Evolutionary conservation across 2,797 vertebrate genomes (phyloP), one percentile per base, ranked within the genome.

Genomic region (Enteromius thamalakanensis): DNA sequence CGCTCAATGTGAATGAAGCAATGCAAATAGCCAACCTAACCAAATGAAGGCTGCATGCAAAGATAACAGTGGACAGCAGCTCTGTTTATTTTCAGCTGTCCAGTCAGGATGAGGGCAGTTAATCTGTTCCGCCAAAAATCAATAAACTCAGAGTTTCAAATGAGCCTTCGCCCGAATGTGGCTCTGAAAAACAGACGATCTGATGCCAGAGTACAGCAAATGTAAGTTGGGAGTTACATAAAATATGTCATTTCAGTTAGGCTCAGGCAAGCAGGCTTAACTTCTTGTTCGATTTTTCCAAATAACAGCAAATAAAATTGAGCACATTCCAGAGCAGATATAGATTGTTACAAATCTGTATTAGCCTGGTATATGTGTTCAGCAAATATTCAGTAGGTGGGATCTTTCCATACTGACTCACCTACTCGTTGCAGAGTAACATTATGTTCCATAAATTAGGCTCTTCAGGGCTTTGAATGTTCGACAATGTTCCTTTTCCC

Each of bases 71-170:
- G 49, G 49, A 80, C 77, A 29, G 67, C 81, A 69, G 29, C 29
- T 76, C 76, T 82, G 79, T 78, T 84, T 84, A 82, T 76, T 78
- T 65, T 70, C 67, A 42, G 74, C 82, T 82, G 72, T 82, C 51
- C 58, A 67, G 76, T 84, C 72, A 67, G 64, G 70, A 78, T 37
- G 79, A 80, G 77, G 87, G 84, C 85, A 85, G 83, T 88, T 89
- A 85, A 86, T 89, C 84, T 79, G 80, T 87, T 81, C 74, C 47
- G 65, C 82, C 53, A 67, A 79, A 78, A 80, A 87, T 87, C 88
- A 87, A 89, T 87, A 87, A 84, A 80, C 83, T 74, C 83, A 85
- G 77, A 86, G 88, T 80, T 85, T 77, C 47, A 84, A 86, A 87
- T 89, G 68, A 89, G 84, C 76, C 77, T 81, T 76, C 51, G 47